These are phyloP conservation scores for Hystrix cristata DNA, from an alignment of 2,113 vertebrate species.

Conservation along the genomic window DNA sequence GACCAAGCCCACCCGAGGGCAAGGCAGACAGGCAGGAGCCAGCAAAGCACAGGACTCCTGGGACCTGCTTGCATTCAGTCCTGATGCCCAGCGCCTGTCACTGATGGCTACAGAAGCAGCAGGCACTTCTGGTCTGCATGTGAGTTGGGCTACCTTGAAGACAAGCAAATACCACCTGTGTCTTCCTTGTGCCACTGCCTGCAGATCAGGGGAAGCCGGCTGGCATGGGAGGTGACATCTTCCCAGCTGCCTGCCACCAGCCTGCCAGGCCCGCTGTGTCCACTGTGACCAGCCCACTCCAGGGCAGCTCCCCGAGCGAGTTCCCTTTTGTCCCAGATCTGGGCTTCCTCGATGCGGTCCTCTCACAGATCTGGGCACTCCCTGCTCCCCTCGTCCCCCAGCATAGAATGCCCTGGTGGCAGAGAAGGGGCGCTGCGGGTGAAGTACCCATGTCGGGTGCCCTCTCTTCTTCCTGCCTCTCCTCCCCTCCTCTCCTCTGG, in stretches of 20 bases:
- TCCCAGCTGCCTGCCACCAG: too few relatives aligned
- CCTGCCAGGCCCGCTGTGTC: background rate
- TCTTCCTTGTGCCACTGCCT: background rate
- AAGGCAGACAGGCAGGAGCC: background rate
- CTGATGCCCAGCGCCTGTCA: rapidly evolving
- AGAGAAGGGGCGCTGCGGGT: background rate
- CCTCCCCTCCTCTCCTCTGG: background rate
- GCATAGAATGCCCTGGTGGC: background rate
- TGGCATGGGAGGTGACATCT: too few relatives aligned
- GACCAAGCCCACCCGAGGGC: rapidly evolving
- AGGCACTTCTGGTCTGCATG: background rate
- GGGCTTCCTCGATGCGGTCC: background rate
- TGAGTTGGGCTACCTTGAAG: background rate
- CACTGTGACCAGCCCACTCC: background rate
- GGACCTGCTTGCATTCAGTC: background rate
- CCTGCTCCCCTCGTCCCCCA: background rate
- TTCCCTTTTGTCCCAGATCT: background rate
- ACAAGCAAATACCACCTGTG: too few relatives aligned
- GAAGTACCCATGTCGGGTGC: background rate
- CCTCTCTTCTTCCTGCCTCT: background rate
- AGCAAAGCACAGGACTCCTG: rapidly evolving
- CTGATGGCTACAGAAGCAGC: too few relatives aligned
- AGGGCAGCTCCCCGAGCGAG: background rate
- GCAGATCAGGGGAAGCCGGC: too few relatives aligned
- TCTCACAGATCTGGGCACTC: background rate